Percentiles rank a stretch among this genome's conserved stretches.
Evolutionary conservation across 1,140 invertebrate genomes (phyloP).

Genomic region (Spodoptera litura): DNA sequence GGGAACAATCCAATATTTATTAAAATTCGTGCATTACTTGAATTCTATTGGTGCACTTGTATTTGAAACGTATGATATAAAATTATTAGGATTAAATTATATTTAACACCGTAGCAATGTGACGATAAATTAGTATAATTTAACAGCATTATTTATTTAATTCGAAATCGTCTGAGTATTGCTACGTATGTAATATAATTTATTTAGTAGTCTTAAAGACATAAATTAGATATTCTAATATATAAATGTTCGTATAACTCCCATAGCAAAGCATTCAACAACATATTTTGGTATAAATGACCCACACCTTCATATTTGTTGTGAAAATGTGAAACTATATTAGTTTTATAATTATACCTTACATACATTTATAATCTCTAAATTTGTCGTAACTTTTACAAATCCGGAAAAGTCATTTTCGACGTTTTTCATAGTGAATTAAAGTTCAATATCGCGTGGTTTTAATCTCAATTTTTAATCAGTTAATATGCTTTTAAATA

Average conservation of each 20-base stretch:
- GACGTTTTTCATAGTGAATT: background rate
- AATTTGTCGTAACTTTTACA: background rate
- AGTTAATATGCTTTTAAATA: no score
- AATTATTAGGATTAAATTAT: background rate
- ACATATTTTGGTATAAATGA: constrained; percentile 52
- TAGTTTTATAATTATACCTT: no score
- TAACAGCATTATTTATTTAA: no score
- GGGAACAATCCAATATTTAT: constrained; percentile 12
- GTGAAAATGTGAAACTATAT: constrained; percentile 14
- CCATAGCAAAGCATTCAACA: constrained; percentile 48
- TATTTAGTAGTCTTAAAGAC: constrained; percentile 12
- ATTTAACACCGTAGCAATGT: constrained; percentile 8
- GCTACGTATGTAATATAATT: background rate
- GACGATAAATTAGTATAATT: no score
- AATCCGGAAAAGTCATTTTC: background rate
- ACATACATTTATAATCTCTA: background rate
- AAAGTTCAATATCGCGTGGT: constrained; percentile 1
- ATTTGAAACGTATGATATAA: background rate
- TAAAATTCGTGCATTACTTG: constrained; percentile 4
- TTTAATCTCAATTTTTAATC: background rate
- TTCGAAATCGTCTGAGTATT: no score
- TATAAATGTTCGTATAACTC: constrained; percentile 19
- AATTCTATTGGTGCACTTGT: background rate
- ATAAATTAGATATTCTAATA: constrained; percentile 18
- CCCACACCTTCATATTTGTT: constrained; percentile 31